Base-by-base conservation (phyloP, 2,888 invertebrate genomes). In the Stegana nigrithorax region DNA sequence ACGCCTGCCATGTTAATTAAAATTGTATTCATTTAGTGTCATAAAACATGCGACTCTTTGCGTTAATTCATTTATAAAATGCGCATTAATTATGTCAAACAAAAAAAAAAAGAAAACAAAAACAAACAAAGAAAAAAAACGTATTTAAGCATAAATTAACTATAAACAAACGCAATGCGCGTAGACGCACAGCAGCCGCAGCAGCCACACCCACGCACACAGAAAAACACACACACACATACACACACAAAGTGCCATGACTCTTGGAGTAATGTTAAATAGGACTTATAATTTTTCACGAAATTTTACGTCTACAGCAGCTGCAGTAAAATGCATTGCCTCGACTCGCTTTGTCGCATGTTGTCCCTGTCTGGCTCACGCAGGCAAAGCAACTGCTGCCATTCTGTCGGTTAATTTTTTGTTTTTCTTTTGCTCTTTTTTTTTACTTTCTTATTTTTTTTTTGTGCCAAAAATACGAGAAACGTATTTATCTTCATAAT, bases 401-500 rank as follows among this genome's bases (percentile, higher is more conserved):
- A n/a, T 42, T 14, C 17, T 42, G n/a, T n/a, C n/a, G n/a, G n/a
- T n/a, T n/a, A n/a, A n/a, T n/a, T n/a, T n/a, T n/a, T n/a, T n/a
- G n/a, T n/a, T n/a, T n/a, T n/a, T n/a, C n/a, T 65, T 70, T 68
- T 60, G 64, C 64, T 65, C 63, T 65, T 32, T 26, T 10, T 14
- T 36, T 36, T 36, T 39, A 32, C n/a, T 39, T 39, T 39, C 39
- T 6, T 39, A 8, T 39, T 14, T 39, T 14, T 39, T 39, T 12
- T 39, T 14, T 39, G 45, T 32, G 29, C 29, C 55, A 71, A 65
- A 63, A 65, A 21, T 36, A 64, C 69, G 63, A 69, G n/a, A 66
- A 63, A 65, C 64, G 64, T 72, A 78, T 78, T 77, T 67, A 79
- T 75, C 78, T 73, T 79, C 72, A 76, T 73, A 79, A 75, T 77